Evolutionary conservation across 1,140 invertebrate genomes (phyloP).

Genomic region (Aphaenogaster ashmeadi): DNA sequence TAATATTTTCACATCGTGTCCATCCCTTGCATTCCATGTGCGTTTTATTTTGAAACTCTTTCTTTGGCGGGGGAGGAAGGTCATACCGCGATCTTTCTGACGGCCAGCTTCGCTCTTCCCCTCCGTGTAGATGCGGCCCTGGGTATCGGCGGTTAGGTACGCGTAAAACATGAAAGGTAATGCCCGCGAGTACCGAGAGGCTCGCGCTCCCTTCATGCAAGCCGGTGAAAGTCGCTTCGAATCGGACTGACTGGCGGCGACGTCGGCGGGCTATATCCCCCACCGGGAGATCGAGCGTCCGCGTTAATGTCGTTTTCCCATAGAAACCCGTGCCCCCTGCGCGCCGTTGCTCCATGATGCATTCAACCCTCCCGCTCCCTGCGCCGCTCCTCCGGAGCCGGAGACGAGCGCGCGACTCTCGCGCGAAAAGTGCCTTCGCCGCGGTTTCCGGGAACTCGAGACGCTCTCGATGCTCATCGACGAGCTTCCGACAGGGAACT

Average conservation of each 20-base stretch:
- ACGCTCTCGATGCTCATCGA: not conserved
- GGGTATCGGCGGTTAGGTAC: conserved; percentile 19
- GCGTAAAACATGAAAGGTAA: conserved; percentile 55
- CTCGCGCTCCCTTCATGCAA: conserved; percentile 76
- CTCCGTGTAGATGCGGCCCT: conserved; percentile 19
- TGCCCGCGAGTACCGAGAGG: conserved; percentile 65
- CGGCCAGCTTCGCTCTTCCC: not conserved
- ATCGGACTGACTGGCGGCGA: conserved; percentile 63
- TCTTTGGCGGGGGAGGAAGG: not conserved
- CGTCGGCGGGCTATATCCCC: conserved; percentile 69
- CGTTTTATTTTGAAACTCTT: not conserved
- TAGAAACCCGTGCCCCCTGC: conserved; percentile 68
- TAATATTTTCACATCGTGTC: not conserved
- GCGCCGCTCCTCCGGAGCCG: not conserved
- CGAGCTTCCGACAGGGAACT: not conserved
- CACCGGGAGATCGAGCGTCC: conserved; percentile 68
- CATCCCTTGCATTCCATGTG: not conserved
- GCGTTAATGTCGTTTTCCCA: conserved; percentile 84
- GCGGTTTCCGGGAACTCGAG: conserved; percentile 35
- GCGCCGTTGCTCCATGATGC: not conserved
- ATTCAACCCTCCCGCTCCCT: conserved; percentile 25
- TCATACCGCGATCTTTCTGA: not conserved
- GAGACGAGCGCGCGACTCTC: conserved; percentile 28
- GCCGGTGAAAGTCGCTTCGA: conserved; percentile 82
- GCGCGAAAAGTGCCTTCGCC: conserved; percentile 15